Percentiles rank a stretch among this genome's conserved stretches.
phyloP scores from a whole-genome alignment of 2,797 vertebrate species.

The Pangasius larnaudii region DNA sequence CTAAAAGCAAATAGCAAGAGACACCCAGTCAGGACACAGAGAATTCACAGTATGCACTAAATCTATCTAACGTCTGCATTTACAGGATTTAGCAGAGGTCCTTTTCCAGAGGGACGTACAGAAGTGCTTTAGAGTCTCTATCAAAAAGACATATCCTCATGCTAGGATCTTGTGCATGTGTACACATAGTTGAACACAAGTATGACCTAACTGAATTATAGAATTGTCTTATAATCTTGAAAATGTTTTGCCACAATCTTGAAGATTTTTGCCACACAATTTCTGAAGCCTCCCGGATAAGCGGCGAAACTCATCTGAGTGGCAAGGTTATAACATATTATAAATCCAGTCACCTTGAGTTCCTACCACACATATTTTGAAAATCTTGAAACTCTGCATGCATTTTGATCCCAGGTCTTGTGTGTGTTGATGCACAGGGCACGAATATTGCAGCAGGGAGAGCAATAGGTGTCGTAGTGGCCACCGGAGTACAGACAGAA shows the following conservation, averaged over 20 bases:
- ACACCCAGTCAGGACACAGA: not conserved
- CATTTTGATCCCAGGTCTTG: not conserved
- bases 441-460: conserved; percentile 81
- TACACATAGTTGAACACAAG: no score
- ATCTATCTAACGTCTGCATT: not conserved
- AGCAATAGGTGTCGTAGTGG: conserved; percentile 78
- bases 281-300: not conserved
- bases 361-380: not conserved
- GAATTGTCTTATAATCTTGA: not conserved
- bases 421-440: conserved; percentile 66
- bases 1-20: not conserved
- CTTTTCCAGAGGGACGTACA: not conserved
- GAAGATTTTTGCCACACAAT: not conserved
- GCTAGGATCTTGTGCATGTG: no score
- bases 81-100: not conserved
- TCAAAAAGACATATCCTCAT: no score
- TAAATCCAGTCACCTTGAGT: not conserved
- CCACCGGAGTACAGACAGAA: conserved; percentile 80
- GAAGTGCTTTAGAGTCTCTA: no score
- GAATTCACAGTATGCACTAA: not conserved
- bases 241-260: not conserved
- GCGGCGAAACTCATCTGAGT: not conserved
- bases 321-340: not conserved
- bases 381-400: not conserved
- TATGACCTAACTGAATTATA: not conserved